phyloP scores from a whole-genome alignment of 2,797 vertebrate species.

The Kryptopterus vitreolus region DNA sequence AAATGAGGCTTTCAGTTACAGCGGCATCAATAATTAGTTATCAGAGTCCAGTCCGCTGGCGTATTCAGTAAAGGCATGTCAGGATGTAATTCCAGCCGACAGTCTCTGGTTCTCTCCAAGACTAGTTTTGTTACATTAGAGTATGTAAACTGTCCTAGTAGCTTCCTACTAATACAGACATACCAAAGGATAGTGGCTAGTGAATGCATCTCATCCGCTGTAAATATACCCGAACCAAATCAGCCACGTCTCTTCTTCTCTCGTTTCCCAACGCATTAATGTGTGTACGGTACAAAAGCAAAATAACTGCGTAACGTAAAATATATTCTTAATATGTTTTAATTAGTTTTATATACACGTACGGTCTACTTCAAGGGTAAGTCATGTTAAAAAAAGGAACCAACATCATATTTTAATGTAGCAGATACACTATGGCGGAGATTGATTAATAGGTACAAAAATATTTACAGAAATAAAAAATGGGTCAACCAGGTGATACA shows the following conservation, averaged over 20 bases:
- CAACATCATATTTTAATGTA: too few relatives aligned
- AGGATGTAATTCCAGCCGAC: slow-evolving; percentile 73
- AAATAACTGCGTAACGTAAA: too few relatives aligned
- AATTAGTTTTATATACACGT: too few relatives aligned
- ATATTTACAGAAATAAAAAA: too few relatives aligned
- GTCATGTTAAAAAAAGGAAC: too few relatives aligned
- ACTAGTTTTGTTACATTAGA: background rate
- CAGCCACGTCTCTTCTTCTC: background rate
- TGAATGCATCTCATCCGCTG: background rate
- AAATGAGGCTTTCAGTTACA: slow-evolving; percentile 65
- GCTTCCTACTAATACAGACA: background rate
- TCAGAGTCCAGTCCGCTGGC: slow-evolving; percentile 40
- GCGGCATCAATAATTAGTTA: slow-evolving; percentile 69
- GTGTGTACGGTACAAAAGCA: too few relatives aligned
- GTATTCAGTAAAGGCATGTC: slow-evolving; percentile 31
- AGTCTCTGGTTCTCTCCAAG: slow-evolving; percentile 65
- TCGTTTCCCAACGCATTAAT: too few relatives aligned
- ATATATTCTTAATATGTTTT: too few relatives aligned
- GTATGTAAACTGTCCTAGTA: background rate
- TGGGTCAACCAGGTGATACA: too few relatives aligned
- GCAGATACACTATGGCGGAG: too few relatives aligned
- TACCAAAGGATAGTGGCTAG: background rate
- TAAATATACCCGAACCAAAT: background rate
- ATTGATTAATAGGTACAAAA: too few relatives aligned
- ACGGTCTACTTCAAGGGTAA: too few relatives aligned